Evolutionary conservation across 53 echinoderm and acorn worm species (phyloP).

Genomic region (Temnopleurus reevesii): DNA sequence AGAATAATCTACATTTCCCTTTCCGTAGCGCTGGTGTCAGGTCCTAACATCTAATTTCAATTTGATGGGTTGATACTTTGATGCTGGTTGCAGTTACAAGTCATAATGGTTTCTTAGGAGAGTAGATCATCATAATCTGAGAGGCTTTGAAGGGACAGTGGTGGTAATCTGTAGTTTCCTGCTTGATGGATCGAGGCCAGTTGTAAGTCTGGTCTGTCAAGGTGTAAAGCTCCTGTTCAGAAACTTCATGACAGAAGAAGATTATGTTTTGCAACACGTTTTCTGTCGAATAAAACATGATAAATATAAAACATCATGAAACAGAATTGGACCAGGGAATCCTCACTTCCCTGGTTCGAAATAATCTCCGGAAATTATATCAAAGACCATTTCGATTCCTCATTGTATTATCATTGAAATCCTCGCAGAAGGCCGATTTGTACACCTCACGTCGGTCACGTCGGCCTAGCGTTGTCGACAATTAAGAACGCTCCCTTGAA

Average conservation of each 20-base stretch:
- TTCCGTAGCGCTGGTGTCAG: background rate
- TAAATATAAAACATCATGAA: too few species aligned
- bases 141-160: background rate
- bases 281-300: too few species aligned
- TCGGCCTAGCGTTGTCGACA: too few species aligned
- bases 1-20: background rate
- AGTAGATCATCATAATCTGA: background rate
- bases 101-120: constrained; percentile 15
- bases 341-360: too few species aligned
- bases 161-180: background rate
- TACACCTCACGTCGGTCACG: too few species aligned
- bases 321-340: too few species aligned
- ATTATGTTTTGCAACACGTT: too few species aligned
- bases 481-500: too few species aligned
- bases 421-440: too few species aligned
- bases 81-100: background rate
- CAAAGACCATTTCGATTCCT: too few species aligned
- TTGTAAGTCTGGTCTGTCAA: background rate
- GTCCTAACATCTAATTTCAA: background rate
- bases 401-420: too few species aligned
- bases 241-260: background rate
- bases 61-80: background rate
- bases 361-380: too few species aligned
- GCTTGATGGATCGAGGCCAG: background rate
- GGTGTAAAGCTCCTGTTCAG: background rate